A percentile compares a stretch with the other conserved stretches of the same genome.
Evolutionary conservation across 1,140 invertebrate species (phyloP).

Genomic region (Mylabris phalerata): DNA sequence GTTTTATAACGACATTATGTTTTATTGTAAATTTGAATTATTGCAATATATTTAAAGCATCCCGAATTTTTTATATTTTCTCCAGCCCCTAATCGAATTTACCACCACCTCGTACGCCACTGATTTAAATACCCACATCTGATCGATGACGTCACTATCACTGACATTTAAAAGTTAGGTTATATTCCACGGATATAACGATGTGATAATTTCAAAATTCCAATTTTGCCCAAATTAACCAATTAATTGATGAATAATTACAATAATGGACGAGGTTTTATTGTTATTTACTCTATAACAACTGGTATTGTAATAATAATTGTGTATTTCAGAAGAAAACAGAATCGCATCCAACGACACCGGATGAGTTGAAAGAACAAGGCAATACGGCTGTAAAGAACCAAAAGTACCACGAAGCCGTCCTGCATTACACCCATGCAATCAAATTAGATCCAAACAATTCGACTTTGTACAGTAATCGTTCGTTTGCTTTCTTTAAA

Average conservation of each 20-base stretch:
- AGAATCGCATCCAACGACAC: slow-evolving; percentile 16
- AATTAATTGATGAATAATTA: background rate
- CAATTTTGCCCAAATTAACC: no score
- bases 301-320: no score
- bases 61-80: slow-evolving; percentile 14
- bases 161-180: no score
- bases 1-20: slow-evolving; percentile 26
- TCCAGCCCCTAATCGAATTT: background rate
- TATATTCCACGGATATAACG: no score
- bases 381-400: slow-evolving; percentile 71
- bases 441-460: slow-evolving; percentile 68
- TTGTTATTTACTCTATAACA: background rate
- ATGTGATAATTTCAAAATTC: no score
- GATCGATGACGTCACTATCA: no score
- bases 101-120: no score
- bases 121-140: no score
- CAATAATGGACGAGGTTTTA: background rate
- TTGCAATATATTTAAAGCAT: slow-evolving; percentile 31
- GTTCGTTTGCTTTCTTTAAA: slow-evolving; percentile 72
- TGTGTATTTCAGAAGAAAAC: no score
- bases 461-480: slow-evolving; percentile 68
- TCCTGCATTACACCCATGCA: slow-evolving; percentile 72
- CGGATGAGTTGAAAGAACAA: slow-evolving; percentile 54
- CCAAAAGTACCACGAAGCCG: slow-evolving; percentile 66
- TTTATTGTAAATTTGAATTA: slow-evolving; percentile 29